Evolutionary conservation across 2,113 vertebrate species (phyloP).

Genomic region (Pteronura brasiliensis): DNA sequence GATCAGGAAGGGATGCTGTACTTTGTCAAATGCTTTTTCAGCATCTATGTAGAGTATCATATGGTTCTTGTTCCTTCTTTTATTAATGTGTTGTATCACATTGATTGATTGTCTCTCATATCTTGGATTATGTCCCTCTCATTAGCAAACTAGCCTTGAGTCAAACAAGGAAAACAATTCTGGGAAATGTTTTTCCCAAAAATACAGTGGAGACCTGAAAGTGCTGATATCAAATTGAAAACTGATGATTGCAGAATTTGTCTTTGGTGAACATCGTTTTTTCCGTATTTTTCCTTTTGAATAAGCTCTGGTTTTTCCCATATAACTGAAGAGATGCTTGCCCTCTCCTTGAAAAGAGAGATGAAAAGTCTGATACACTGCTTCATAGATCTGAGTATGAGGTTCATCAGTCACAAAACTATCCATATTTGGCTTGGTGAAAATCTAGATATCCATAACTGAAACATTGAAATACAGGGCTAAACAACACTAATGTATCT

Average conservation of each 20-base stretch:
- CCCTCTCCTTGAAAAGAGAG: background rate
- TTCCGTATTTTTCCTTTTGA: background rate
- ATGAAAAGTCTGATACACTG: background rate
- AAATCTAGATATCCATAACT: background rate
- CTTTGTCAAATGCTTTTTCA: too few relatives aligned
- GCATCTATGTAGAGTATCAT: too few relatives aligned
- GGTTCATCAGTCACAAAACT: background rate
- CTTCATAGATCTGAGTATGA: background rate
- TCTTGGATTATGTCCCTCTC: background rate
- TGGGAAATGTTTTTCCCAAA: background rate
- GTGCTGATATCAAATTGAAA: background rate
- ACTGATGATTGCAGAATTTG: background rate
- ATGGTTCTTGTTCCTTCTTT: too few relatives aligned
- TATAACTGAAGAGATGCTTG: background rate
- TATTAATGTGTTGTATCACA: too few relatives aligned
- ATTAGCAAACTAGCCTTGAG: background rate
- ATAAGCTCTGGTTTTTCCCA: background rate
- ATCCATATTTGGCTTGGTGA: background rate
- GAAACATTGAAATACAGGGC: background rate
- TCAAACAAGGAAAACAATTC: background rate
- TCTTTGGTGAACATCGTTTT: background rate
- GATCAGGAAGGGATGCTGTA: too few relatives aligned
- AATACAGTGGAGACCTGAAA: background rate
- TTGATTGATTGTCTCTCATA: background rate
- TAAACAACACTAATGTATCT: background rate